phyloP scores from a whole-genome alignment of 2,113 vertebrate genomes.

The Motacilla tschutschensis region DNA sequence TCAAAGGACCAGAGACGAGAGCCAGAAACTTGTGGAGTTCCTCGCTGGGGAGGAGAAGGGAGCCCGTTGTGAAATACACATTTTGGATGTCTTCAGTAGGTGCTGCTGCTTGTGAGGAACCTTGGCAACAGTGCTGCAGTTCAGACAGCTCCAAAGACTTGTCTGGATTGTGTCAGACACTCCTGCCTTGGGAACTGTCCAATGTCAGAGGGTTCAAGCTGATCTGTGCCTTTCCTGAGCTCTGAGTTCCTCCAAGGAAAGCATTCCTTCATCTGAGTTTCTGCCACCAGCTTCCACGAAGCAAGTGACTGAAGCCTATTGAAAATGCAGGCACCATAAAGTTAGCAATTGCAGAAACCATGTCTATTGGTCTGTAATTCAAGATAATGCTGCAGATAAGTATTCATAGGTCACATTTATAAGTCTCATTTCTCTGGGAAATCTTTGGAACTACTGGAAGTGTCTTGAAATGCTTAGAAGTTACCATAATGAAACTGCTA shows the following conservation, averaged over 20 bases:
- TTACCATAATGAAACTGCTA: background rate
- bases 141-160: background rate
- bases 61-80: background rate
- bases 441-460: background rate
- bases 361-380: background rate
- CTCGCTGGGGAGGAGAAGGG: background rate
- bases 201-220: background rate
- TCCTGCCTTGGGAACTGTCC: background rate
- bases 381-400: background rate
- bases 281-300: background rate
- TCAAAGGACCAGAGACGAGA: accelerated
- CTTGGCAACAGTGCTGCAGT: background rate
- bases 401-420: background rate
- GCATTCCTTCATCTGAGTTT: background rate
- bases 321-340: background rate
- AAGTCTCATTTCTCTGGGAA: background rate
- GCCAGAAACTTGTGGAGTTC: background rate
- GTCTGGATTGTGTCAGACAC: background rate
- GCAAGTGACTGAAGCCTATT: background rate
- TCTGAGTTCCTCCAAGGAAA: background rate
- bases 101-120: background rate
- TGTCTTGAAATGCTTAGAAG: background rate
- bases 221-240: background rate
- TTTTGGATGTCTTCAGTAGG: background rate
- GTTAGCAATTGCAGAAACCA: background rate